Percentiles rank a stretch among this genome's conserved stretches.
These are phyloP conservation scores for Calliphora vomitoria DNA, from an alignment of 2,888 invertebrate genomes.

Conservation along the genomic window DNA sequence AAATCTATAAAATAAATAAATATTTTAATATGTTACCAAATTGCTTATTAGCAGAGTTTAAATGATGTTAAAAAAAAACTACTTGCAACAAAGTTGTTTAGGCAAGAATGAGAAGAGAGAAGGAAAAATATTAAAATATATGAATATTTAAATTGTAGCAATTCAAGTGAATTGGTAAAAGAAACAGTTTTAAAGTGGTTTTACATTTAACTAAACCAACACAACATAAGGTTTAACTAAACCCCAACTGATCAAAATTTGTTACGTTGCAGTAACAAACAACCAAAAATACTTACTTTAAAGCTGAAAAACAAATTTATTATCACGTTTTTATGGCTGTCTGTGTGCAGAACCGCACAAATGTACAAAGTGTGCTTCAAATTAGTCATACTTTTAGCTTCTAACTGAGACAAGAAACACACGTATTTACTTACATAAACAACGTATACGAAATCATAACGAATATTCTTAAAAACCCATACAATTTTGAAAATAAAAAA, in stretches of 20 bases:
- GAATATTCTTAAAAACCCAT: slow-evolving; percentile 6
- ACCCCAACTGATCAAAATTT: background rate
- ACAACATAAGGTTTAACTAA: background rate
- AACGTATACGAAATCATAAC: background rate
- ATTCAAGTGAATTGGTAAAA: background rate
- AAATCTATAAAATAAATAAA: slow-evolving; percentile 45
- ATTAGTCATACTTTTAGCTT: slow-evolving; percentile 6
- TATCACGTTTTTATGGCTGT: background rate
- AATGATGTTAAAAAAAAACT: slow-evolving; percentile 16
- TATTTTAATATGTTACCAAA: slow-evolving; percentile 50
- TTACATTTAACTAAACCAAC: too few relatives aligned
- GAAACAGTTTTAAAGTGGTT: background rate
- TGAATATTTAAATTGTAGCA: slow-evolving; percentile 35
- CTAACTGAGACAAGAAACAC: background rate
- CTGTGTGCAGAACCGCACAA: background rate
- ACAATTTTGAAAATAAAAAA: background rate
- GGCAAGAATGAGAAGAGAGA: background rate
- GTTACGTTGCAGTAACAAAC: background rate
- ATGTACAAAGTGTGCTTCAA: background rate
- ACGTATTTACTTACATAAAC: background rate
- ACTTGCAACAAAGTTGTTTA: slow-evolving; percentile 41
- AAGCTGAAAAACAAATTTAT: background rate
- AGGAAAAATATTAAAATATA: slow-evolving; percentile 3
- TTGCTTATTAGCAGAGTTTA: slow-evolving; percentile 35
- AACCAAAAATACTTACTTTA: too few relatives aligned